Evolutionary conservation across 2,113 vertebrate genomes (phyloP).

Genomic region (Actinemys pallida): DNA sequence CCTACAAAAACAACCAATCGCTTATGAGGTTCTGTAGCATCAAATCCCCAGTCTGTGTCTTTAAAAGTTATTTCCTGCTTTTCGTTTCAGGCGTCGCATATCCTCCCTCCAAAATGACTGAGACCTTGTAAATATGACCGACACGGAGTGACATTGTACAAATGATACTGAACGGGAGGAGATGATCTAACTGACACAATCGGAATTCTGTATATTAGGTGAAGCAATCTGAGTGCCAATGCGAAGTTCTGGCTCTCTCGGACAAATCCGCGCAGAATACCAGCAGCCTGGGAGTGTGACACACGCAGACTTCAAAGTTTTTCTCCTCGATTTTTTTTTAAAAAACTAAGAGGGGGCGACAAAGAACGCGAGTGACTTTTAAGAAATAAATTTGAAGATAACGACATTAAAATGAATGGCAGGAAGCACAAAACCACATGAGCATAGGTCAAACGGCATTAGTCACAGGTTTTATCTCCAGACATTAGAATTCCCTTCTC

Average conservation of each 20-base stretch:
- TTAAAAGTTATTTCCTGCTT: neutral
- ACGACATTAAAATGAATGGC: constrained; percentile 84
- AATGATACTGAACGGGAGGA: neutral
- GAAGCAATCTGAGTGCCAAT: neutral
- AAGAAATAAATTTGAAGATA: constrained; percentile 85
- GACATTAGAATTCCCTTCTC: constrained; percentile 74
- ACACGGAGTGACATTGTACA: neutral
- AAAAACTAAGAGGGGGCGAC: constrained; percentile 12
- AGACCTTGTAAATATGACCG: neutral
- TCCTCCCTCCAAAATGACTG: neutral
- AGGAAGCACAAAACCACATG: constrained; percentile 82
- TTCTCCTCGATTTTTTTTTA: neutral
- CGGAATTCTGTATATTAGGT: neutral
- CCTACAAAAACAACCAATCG: neutral
- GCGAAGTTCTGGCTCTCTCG: constrained; percentile 41
- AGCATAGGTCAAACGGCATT: constrained; percentile 87
- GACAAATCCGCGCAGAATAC: constrained; percentile 66
- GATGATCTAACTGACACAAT: neutral
- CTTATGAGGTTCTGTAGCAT: neutral
- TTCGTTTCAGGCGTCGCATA: neutral
- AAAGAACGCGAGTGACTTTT: constrained; percentile 75
- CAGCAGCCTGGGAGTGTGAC: constrained; percentile 28
- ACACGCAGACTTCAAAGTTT: constrained; percentile 58
- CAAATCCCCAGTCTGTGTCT: neutral
- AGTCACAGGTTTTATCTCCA: constrained; percentile 89